phyloP scores from a whole-genome alignment of 2,888 invertebrate genomes.

The Caenorhabditis japonica region DNA sequence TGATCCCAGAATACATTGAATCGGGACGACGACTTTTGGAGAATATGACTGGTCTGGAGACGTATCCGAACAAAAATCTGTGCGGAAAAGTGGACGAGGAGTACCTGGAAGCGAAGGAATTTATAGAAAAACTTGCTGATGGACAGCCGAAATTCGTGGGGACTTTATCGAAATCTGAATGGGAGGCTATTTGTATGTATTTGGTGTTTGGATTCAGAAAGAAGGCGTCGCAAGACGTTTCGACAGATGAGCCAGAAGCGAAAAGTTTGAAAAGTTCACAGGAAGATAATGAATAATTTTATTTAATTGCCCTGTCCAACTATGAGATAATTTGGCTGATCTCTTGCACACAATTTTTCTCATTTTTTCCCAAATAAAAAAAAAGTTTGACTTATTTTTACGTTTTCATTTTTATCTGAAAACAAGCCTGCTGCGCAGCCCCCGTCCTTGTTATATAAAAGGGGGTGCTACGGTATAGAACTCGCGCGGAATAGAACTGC shows the following conservation, averaged over 20 bases:
- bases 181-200: constrained; percentile 77
- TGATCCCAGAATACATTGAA: constrained; percentile 55
- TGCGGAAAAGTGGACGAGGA: constrained; percentile 37
- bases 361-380: too few relatives aligned
- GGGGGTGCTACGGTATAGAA: too few relatives aligned
- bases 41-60: constrained; percentile 69
- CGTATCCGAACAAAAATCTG: constrained; percentile 69
- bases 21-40: constrained; percentile 29
- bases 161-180: constrained; percentile 74
- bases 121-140: constrained; percentile 24
- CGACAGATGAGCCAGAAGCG: constrained; percentile 26
- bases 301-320: too few relatives aligned
- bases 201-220: constrained; percentile 74
- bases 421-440: too few relatives aligned
- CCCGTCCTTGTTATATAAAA: too few relatives aligned
- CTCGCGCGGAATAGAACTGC: too few relatives aligned
- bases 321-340: too few relatives aligned
- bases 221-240: constrained; percentile 32
- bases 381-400: too few relatives aligned
- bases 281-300: background rate
- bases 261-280: constrained; percentile 1
- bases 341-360: too few relatives aligned
- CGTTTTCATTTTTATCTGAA: too few relatives aligned
- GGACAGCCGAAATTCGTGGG: constrained; percentile 64
- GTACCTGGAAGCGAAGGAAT: constrained; percentile 28